phyloP scores from a whole-genome alignment of 2,797 vertebrate genomes.

The Thamnophis elegans region DNA sequence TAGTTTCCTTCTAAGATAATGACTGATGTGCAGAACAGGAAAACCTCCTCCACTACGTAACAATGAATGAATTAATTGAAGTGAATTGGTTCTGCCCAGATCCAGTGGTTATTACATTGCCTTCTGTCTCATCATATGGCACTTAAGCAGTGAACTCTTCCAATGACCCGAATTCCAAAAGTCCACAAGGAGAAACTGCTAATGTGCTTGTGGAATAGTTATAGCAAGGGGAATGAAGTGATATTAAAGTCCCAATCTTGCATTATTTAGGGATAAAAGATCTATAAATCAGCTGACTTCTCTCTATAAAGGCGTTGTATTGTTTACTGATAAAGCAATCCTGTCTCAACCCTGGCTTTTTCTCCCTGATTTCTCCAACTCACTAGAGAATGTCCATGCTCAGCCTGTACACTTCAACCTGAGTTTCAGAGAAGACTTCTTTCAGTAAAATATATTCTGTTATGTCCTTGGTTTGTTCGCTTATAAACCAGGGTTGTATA shows the following conservation, averaged over 20 bases:
- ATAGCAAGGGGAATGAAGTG: background rate
- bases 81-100: background rate
- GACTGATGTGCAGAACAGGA: background rate
- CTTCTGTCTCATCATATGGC: background rate
- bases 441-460: background rate
- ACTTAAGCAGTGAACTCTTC: background rate
- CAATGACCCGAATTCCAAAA: background rate
- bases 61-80: background rate
- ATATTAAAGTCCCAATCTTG: background rate
- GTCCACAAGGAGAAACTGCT: no score
- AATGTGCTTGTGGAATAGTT: background rate
- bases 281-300: background rate
- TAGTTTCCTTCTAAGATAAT: background rate
- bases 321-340: background rate
- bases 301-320: background rate
- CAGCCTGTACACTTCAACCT: background rate
- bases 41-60: background rate
- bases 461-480: background rate
- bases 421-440: background rate
- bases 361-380: background rate
- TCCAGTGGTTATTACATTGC: background rate
- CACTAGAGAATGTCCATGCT: background rate
- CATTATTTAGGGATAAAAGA: background rate
- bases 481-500: background rate
- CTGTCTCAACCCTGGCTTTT: background rate